phyloP scores from a whole-genome alignment of 2,888 invertebrate species.

The Uloborus plumipes region DNA sequence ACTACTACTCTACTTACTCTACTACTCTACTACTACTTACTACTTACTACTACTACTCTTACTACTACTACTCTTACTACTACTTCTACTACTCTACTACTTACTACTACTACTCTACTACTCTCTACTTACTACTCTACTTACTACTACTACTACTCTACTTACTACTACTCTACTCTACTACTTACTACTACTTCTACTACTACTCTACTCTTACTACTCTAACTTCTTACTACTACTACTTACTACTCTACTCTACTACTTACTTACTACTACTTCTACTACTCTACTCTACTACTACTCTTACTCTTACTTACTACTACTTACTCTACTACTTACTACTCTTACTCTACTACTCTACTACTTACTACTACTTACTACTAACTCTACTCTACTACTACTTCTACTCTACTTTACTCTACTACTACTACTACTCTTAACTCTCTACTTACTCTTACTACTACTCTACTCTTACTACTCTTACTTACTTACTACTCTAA shows the following conservation, averaged over 20 bases:
- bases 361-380: no score
- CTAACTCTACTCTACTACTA: neutral
- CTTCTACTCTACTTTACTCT: neutral
- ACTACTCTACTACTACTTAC: no score
- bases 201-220: neutral
- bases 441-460: slow-evolving; percentile 1
- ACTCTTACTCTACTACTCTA: neutral
- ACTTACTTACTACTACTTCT: no score
- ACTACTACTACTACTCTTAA: neutral
- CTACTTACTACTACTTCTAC: no score
- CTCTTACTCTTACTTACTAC: neutral
- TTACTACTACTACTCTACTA: no score
- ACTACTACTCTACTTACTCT: no score
- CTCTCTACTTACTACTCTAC: neutral
- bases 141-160: neutral
- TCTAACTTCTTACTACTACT: neutral
- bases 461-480: neutral
- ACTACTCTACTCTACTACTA: no score
- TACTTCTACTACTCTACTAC: no score
- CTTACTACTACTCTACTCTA: neutral
- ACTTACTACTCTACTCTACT: neutral
- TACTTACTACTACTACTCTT: no score
- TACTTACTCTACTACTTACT: neutral
- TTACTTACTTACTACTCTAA: neutral
- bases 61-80: no score